Evolutionary conservation across 2,113 vertebrate genomes (phyloP).

Genomic region (Oriolus oriolus): DNA sequence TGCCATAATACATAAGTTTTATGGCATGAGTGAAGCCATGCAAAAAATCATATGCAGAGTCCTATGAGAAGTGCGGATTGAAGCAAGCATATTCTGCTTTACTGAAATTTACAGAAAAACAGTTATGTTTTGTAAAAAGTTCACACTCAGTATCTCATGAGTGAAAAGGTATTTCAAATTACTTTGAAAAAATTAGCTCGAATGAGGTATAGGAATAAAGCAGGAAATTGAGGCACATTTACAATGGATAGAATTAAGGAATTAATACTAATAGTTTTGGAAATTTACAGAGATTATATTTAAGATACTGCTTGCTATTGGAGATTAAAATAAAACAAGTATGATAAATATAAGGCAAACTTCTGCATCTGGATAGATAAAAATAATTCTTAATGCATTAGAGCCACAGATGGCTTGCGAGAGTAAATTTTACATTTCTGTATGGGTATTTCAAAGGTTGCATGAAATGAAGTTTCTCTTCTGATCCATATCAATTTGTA

Average conservation of each 20-base stretch:
- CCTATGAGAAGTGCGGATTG: background rate
- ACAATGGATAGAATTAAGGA: background rate
- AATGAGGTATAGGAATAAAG: background rate
- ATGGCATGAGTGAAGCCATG: background rate
- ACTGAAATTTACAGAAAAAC: background rate
- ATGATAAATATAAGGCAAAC: background rate
- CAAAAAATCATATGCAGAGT: background rate
- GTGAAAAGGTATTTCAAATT: background rate
- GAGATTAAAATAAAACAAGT: background rate
- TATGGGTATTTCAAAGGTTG: slow-evolving; percentile 69
- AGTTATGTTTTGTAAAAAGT: background rate
- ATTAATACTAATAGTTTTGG: background rate
- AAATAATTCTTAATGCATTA: slow-evolving; percentile 50
- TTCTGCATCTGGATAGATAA: slow-evolving; percentile 44
- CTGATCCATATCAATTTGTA: slow-evolving; percentile 73
- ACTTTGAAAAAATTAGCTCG: background rate
- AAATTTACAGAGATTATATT: background rate
- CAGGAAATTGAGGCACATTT: background rate
- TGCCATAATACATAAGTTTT: background rate
- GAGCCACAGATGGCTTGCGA: slow-evolving; percentile 44
- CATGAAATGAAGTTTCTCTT: slow-evolving; percentile 73
- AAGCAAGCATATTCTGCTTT: background rate
- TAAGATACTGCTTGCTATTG: background rate
- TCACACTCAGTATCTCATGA: background rate
- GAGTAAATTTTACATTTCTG: slow-evolving; percentile 65